These are phyloP conservation scores for Priocnemis perturbator DNA, from an alignment of 2,888 invertebrate species.

Conservation along the genomic window DNA sequence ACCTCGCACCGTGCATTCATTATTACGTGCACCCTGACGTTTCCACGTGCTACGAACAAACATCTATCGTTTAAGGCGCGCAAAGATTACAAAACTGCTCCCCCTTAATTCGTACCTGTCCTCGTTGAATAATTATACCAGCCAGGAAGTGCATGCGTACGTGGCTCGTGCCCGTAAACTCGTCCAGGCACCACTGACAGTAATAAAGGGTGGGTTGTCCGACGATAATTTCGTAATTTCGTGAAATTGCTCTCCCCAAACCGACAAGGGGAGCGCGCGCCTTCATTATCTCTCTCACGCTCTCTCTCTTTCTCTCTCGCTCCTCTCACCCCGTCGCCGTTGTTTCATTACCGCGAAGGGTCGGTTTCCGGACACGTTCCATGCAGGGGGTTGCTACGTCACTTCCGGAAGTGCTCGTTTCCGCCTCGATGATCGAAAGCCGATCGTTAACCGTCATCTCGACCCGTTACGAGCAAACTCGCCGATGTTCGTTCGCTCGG, in stretches of 20 bases:
- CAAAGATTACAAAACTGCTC: constrained; percentile 8
- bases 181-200: constrained; percentile 9
- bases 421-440: constrained; percentile 28
- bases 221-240: constrained; percentile 60
- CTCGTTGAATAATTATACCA: constrained; percentile 29
- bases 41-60: constrained; percentile 3
- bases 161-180: constrained; percentile 3
- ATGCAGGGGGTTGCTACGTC: constrained; percentile 67
- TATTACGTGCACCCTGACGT: not conserved
- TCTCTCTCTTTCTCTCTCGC: constrained; percentile 22
- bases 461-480: not conserved
- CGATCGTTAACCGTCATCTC: constrained; percentile 31
- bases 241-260: constrained; percentile 57
- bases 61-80: constrained; percentile 1
- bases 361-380: constrained; percentile 62
- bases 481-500: no score
- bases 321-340: constrained; percentile 13
- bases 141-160: constrained; percentile 31
- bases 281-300: constrained; percentile 17
- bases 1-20: no score
- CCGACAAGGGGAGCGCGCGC: constrained; percentile 14
- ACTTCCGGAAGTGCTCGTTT: constrained; percentile 64
- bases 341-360: constrained; percentile 47
- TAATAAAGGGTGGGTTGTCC: constrained; percentile 38
- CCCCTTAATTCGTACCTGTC: constrained; percentile 21